Conservation (phyloP, 2,113 vertebrate species). For the Amphilophus citrinellus region DNA sequence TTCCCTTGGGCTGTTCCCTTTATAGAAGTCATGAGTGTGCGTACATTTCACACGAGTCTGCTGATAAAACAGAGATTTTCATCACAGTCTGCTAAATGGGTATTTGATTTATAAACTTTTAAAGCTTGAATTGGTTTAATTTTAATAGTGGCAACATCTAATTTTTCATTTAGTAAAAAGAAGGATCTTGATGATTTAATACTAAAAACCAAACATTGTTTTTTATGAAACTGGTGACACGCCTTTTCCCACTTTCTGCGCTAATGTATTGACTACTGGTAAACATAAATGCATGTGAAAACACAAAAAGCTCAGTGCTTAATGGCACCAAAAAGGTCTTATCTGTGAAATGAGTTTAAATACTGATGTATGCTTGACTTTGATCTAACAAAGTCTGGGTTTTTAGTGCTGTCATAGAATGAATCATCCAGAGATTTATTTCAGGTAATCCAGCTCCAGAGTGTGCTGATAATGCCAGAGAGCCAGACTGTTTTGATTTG, state of each 20-base stretch:
- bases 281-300: neutral
- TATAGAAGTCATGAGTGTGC: constrained; percentile 39
- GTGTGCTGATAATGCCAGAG: constrained; percentile 25
- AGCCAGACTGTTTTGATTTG: constrained; percentile 18
- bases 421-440: neutral
- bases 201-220: neutral
- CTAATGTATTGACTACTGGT: neutral
- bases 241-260: neutral
- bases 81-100: neutral
- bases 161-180: neutral
- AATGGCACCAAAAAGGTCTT: neutral
- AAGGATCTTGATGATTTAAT: neutral
- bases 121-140: neutral
- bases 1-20: constrained; percentile 36
- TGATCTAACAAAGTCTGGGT: neutral
- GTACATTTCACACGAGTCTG: constrained; percentile 17
- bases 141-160: neutral
- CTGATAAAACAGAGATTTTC: constrained; percentile 14
- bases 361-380: constrained; percentile 1
- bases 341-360: neutral
- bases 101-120: constrained; percentile 6
- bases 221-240: neutral
- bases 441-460: constrained; percentile 6
- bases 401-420: neutral
- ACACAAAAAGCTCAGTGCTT: neutral